phyloP scores from a whole-genome alignment of 2,113 vertebrate genomes.

The Elachura formosa region DNA sequence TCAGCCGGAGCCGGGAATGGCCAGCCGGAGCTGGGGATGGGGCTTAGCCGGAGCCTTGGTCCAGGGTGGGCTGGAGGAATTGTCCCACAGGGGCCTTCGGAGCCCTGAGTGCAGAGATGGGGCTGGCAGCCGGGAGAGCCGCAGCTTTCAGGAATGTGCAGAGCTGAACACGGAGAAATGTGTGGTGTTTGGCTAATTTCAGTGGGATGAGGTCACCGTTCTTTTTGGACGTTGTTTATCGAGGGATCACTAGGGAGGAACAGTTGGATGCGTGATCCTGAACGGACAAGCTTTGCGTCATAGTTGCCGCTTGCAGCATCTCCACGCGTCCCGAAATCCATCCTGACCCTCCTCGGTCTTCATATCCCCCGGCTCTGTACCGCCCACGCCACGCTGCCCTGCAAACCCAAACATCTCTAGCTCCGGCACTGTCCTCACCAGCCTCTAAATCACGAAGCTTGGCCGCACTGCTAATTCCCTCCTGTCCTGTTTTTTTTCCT shows the following conservation, averaged over 20 bases:
- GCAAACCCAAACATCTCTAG: neutral
- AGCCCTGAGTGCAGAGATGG: neutral
- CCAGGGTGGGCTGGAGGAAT: neutral
- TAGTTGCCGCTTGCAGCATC: constrained; percentile 28
- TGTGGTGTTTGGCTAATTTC: constrained; percentile 52
- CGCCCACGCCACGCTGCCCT: constrained; percentile 5
- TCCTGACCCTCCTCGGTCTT: neutral
- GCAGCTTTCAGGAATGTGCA: neutral
- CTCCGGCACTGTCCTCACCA: neutral
- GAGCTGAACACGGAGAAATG: constrained; percentile 31
- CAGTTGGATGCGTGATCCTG: constrained; percentile 42
- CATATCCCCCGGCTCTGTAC: neutral
- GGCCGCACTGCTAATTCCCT: neutral
- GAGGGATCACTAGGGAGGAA: constrained; percentile 45
- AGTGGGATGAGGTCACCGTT: constrained; percentile 46
- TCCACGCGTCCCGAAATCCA: neutral
- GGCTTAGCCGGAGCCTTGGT: neutral
- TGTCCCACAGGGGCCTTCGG: neutral
- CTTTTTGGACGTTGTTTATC: constrained; percentile 47
- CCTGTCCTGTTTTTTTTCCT: neutral
- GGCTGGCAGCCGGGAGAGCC: neutral
- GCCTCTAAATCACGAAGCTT: neutral
- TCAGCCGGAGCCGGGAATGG: neutral
- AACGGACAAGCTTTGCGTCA: constrained; percentile 43
- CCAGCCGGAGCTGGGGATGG: neutral